Evolutionary conservation across 2,797 vertebrate species (phyloP), one percentile per base, ranked within the genome.

Genomic region (Schizothorax lantsangensis): DNA sequence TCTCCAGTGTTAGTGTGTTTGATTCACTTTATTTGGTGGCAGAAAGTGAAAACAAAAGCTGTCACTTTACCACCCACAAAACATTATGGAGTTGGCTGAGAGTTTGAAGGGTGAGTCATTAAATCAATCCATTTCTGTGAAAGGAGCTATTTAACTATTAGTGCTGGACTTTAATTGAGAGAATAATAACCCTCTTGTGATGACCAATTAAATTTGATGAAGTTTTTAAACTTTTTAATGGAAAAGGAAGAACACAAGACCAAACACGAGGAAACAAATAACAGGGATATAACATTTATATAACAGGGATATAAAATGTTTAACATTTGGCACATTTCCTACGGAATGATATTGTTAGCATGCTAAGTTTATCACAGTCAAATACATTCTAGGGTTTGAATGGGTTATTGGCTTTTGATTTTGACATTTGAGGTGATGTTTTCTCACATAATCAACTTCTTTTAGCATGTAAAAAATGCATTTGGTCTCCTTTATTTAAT

Each of bases 101-200:
- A 79, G 74, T 43, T 85, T 86, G 81, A 87, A 89, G 89, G 84
- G 79, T 87, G 88, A 89, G 84, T 86, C 86, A 88, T 79, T 59
- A 83, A 86, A 85, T 88, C 57, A 83, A 81, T 72, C n/a, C 36
- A 23, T 45, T 47, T 80, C 81, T 66, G 77, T 89, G 84, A 85
- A 81, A 77, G 77, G 64, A 59, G 78, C 68, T 30, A 79, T 83
- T 89, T 78, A 86, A 88, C 81, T 84, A 81, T 90, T 87, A 36
- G 81, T 85, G 74, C 83, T 83, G 80, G 84, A 89, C 69, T 89
- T 89, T 83, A 87, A 88, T 88, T 83, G 83, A 89, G 79, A 78
- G 87, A 82, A 88, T 87, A 89, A 90, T 90, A 89, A 77, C 52
- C 84, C 81, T 90, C 79, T 77, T 87, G 74, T 87, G 84, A 81